A percentile compares a stretch with the other conserved stretches of the same genome.
phyloP scores from a whole-genome alignment of 2,113 vertebrate genomes.

The Sebastes schlegelii region DNA sequence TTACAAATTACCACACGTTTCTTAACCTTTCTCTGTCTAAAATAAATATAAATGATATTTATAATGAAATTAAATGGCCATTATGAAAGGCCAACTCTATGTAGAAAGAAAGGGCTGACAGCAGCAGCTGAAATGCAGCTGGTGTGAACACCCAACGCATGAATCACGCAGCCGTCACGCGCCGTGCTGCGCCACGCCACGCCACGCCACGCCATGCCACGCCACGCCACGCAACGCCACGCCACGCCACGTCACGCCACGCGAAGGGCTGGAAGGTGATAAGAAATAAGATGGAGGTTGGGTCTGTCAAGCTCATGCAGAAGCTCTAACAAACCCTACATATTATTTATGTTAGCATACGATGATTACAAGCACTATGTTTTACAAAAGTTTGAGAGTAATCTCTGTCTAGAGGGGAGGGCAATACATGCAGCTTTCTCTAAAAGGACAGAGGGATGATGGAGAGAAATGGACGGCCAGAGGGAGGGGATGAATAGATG shows the following conservation, averaged over 20 bases:
- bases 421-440: neutral
- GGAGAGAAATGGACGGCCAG: slow-evolving; percentile 30
- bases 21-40: too few relatives aligned
- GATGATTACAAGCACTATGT: neutral
- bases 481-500: slow-evolving; percentile 12
- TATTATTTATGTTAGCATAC: neutral
- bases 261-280: neutral
- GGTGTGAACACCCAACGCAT: too few relatives aligned
- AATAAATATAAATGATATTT: too few relatives aligned
- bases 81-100: too few relatives aligned
- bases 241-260: too few relatives aligned
- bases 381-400: neutral
- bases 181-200: too few relatives aligned
- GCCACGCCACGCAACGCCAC: rapidly evolving
- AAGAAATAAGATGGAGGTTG: neutral
- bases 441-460: slow-evolving; percentile 7
- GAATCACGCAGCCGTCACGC: too few relatives aligned
- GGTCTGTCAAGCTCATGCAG: neutral
- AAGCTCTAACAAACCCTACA: neutral
- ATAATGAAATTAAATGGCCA: too few relatives aligned
- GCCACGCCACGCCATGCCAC: too few relatives aligned
- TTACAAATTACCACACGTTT: too few relatives aligned
- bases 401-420: neutral
- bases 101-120: too few relatives aligned
- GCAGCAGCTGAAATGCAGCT: too few relatives aligned